Conservation (phyloP, 2,797 vertebrate species). For the Danio aesculapii region DNA sequence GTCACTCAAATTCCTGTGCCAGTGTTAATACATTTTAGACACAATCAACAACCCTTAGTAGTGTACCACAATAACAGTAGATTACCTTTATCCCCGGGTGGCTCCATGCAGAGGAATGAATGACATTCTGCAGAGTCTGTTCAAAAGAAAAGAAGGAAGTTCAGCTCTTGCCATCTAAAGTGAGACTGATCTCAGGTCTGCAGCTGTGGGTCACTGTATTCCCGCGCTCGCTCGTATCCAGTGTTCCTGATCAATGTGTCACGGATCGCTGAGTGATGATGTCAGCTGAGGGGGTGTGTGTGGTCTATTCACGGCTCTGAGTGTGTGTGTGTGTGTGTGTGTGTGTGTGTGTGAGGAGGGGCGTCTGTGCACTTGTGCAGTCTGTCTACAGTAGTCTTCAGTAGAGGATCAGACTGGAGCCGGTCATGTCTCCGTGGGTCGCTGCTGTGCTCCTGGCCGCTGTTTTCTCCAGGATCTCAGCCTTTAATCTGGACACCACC, state of each 20-base stretch:
- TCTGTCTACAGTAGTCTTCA: slow-evolving; percentile 42
- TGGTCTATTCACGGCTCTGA: slow-evolving; percentile 83
- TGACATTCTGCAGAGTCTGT: too few relatives aligned
- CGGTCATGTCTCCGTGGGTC: slow-evolving; percentile 68
- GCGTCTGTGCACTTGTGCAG: slow-evolving; percentile 61
- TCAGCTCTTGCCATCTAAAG: too few relatives aligned
- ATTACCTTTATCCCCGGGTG: too few relatives aligned
- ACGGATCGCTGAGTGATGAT: slow-evolving; percentile 82
- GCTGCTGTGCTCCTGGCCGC: slow-evolving; percentile 49
- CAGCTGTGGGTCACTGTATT: slow-evolving; percentile 4
- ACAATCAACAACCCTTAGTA: too few relatives aligned
- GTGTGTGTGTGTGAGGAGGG: slow-evolving; percentile 48
- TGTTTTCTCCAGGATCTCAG: slow-evolving; percentile 54
- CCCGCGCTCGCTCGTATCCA: slow-evolving; percentile 74
- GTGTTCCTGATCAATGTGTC: slow-evolving; percentile 80
- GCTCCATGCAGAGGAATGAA: too few relatives aligned
- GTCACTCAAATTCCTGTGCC: too few relatives aligned
- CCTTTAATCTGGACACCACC: slow-evolving; percentile 91
- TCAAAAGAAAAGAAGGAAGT: too few relatives aligned
- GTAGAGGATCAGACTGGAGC: too few relatives aligned
- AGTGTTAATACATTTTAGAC: too few relatives aligned
- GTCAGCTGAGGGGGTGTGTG: slow-evolving; percentile 79
- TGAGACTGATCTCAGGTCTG: not conserved
- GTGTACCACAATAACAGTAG: too few relatives aligned
- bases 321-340: slow-evolving; percentile 72